Conservation (phyloP, 2,797 vertebrate genomes). For the Cryptoprocta ferox region DNA sequence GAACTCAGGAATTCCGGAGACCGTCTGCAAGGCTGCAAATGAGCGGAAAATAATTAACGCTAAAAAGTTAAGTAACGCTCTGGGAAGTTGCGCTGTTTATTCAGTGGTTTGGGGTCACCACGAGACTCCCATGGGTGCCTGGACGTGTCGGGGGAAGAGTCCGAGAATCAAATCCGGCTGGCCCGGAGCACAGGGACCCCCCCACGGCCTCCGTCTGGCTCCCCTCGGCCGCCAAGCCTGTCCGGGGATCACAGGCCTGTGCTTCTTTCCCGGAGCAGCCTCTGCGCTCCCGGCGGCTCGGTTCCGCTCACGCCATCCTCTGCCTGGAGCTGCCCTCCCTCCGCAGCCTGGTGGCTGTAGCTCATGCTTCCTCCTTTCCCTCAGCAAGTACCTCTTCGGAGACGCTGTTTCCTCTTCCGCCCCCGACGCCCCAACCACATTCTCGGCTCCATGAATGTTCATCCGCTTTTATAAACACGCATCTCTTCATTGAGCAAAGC, state of each 20-base stretch:
- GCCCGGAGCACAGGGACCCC: fast-evolving
- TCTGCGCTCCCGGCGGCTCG: fast-evolving
- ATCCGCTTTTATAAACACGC: neutral
- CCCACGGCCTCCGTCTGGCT: fast-evolving
- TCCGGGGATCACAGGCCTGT: neutral
- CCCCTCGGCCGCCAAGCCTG: neutral
- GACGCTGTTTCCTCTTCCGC: neutral
- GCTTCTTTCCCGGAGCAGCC: neutral
- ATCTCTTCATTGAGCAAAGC: neutral
- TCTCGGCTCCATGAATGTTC: neutral
- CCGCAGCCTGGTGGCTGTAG: fast-evolving
- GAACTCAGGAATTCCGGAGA: neutral
- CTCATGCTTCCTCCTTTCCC: neutral
- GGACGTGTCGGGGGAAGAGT: fast-evolving
- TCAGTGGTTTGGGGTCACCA: no score
- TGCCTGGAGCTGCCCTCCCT: fast-evolving
- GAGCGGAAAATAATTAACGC: neutral
- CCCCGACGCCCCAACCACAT: neutral
- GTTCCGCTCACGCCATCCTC: neutral
- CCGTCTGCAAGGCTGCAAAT: neutral
- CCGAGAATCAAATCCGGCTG: neutral
- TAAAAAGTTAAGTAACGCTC: neutral
- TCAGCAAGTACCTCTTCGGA: neutral
- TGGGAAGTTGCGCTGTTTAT: neutral
- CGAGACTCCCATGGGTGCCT: neutral